Conservation (phyloP, 2,888 invertebrate genomes). For the Hemistola chrysoprasaria region DNA sequence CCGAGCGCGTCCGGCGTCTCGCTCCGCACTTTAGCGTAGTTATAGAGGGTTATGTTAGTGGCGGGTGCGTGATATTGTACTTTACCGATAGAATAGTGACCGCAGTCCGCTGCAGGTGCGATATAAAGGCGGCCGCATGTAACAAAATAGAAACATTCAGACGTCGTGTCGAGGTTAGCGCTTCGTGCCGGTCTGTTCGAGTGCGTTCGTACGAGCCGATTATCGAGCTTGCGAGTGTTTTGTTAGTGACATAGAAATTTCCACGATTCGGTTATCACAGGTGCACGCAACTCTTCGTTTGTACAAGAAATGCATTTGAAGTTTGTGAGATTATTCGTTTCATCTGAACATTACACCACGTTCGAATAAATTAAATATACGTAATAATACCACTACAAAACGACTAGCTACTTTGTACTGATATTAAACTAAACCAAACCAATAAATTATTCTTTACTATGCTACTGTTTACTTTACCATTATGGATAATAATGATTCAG, state of each 20-base stretch:
- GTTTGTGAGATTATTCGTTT: slow-evolving; percentile 24
- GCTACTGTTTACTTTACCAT: slow-evolving; percentile 23
- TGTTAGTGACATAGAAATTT: slow-evolving; percentile 28
- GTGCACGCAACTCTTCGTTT: slow-evolving; percentile 22
- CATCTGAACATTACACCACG: slow-evolving; percentile 30
- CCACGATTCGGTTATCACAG: slow-evolving; percentile 26
- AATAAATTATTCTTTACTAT: slow-evolving; percentile 32
- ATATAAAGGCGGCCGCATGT: slow-evolving; percentile 82
- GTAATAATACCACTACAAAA: slow-evolving; percentile 36
- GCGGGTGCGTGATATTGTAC: slow-evolving; percentile 86
- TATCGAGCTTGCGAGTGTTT: slow-evolving; percentile 18
- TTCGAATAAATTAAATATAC: slow-evolving; percentile 27
- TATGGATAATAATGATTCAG: slow-evolving; percentile 40
- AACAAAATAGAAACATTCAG: slow-evolving; percentile 80
- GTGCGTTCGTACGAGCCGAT: slow-evolving; percentile 15
- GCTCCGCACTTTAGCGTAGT: slow-evolving; percentile 67
- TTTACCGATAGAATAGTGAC: slow-evolving; percentile 85
- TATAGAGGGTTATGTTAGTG: slow-evolving; percentile 75
- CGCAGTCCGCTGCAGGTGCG: slow-evolving; percentile 85
- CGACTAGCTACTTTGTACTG: slow-evolving; percentile 77
- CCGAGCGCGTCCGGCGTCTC: slow-evolving; percentile 61
- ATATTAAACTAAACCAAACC: slow-evolving; percentile 32
- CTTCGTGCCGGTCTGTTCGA: slow-evolving; percentile 10
- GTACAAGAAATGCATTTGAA: slow-evolving; percentile 21
- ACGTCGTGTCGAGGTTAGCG: slow-evolving; percentile 39